Conservation (phyloP, 2,797 vertebrate genomes). For the Sebastes diploproa region DNA sequence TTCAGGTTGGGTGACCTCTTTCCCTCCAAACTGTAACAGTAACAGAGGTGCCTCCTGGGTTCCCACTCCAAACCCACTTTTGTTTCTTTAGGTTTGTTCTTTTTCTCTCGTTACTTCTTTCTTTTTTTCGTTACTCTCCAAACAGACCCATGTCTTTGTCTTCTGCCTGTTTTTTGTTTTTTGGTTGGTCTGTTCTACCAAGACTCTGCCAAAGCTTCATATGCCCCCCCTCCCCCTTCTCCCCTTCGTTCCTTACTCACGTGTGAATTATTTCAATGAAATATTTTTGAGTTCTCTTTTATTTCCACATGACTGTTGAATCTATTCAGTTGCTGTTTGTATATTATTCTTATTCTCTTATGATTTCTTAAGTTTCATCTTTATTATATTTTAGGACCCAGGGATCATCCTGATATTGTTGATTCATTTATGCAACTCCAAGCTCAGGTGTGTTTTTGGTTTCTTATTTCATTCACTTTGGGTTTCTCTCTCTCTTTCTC, state of each 20-base stretch:
- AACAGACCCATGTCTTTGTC: constrained; percentile 85
- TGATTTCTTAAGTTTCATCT: constrained; percentile 99
- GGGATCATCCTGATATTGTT: constrained; percentile 99
- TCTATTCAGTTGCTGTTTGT: constrained; percentile 99
- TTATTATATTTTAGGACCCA: constrained; percentile 99
- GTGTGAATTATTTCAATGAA: constrained; percentile 97
- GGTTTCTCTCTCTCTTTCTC: constrained; percentile 93
- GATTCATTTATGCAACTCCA: constrained; percentile 99
- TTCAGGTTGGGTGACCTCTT: constrained; percentile 53
- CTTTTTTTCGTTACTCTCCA: constrained; percentile 79
- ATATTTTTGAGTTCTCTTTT: constrained; percentile 85
- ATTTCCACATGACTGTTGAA: constrained; percentile 98
- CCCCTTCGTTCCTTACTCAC: constrained; percentile 88
- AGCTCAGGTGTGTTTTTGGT: constrained; percentile 99
- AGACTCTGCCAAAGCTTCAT: constrained; percentile 97
- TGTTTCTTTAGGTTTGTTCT: constrained; percentile 83
- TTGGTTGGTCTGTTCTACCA: constrained; percentile 92
- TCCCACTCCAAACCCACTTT: constrained; percentile 87
- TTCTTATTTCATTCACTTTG: constrained; percentile 99
- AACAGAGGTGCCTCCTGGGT: constrained; percentile 88
- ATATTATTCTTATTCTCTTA: constrained; percentile 93
- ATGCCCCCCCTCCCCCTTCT: constrained; percentile 80
- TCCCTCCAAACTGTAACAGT: constrained; percentile 77
- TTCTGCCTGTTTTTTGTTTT: constrained; percentile 92
- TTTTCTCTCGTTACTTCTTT: constrained; percentile 89